phyloP scores from a whole-genome alignment of 2,113 vertebrate species.

The Lichenostomus cassidix region DNA sequence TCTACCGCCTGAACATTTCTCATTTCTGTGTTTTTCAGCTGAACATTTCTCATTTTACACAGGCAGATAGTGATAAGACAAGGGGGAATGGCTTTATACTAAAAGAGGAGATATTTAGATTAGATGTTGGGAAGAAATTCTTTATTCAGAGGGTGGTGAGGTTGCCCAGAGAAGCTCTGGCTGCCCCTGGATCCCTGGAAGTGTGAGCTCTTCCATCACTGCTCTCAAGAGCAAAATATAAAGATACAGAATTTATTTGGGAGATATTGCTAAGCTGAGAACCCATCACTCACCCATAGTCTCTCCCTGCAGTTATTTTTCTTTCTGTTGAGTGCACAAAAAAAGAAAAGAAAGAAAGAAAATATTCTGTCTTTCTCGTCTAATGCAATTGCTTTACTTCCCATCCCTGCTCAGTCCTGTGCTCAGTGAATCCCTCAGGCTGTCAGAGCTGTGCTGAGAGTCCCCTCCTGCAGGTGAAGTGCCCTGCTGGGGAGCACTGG shows the following conservation, averaged over 20 bases:
- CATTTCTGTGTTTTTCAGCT: neutral
- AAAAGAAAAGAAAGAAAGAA: neutral
- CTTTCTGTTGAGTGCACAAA: neutral
- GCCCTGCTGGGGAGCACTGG: neutral
- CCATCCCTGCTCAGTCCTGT: neutral
- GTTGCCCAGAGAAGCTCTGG: neutral
- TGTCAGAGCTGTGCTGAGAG: neutral
- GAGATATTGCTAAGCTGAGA: neutral
- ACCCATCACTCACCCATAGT: neutral
- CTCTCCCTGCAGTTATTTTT: neutral
- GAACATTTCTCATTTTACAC: neutral
- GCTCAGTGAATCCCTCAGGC: neutral
- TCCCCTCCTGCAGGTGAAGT: neutral
- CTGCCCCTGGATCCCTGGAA: neutral
- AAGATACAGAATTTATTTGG: neutral
- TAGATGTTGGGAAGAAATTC: neutral
- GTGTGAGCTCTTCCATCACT: neutral
- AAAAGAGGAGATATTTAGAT: neutral
- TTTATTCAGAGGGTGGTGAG: neutral
- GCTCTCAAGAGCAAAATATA: neutral
- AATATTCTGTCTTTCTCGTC: neutral
- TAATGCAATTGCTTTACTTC: neutral
- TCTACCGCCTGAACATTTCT: neutral
- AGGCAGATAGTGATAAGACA: neutral
- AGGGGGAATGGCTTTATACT: neutral